Conservation (phyloP, 2,113 vertebrate genomes). For the Peromyscus californicus region DNA sequence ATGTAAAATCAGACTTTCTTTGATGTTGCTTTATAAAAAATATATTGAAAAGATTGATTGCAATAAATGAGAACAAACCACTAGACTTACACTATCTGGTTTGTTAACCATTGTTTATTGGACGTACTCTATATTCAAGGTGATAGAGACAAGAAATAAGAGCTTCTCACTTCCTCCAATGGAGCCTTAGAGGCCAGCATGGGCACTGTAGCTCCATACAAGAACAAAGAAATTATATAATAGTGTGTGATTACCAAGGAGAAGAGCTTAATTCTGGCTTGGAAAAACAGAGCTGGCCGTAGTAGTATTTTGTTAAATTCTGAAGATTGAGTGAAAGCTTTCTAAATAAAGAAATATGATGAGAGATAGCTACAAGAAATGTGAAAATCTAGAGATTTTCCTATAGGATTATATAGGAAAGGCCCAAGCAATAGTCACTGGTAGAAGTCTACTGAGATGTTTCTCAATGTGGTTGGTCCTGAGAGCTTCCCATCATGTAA, state of each 20-base stretch:
- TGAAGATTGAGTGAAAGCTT: background rate
- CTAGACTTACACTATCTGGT: background rate
- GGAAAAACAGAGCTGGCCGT: background rate
- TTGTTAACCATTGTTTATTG: background rate
- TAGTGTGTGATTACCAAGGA: background rate
- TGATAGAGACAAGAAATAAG: background rate
- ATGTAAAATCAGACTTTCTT: background rate
- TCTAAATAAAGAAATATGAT: background rate
- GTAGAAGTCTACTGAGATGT: background rate
- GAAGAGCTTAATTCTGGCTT: background rate
- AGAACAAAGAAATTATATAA: background rate
- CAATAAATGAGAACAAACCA: background rate
- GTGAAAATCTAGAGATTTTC: background rate
- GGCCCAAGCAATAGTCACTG: background rate
- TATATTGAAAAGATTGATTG: background rate
- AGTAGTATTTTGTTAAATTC: background rate
- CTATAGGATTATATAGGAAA: background rate
- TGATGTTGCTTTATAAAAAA: background rate
- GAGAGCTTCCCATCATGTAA: background rate
- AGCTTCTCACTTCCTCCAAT: background rate
- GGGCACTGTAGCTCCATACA: rapidly evolving
- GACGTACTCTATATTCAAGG: background rate
- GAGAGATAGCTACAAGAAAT: background rate
- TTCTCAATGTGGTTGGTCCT: background rate
- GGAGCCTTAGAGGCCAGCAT: background rate